A percentile compares a stretch with the other conserved stretches of the same genome.
Conservation (phyloP, 2,888 invertebrate species). For the Agrypnus murinus region DNA sequence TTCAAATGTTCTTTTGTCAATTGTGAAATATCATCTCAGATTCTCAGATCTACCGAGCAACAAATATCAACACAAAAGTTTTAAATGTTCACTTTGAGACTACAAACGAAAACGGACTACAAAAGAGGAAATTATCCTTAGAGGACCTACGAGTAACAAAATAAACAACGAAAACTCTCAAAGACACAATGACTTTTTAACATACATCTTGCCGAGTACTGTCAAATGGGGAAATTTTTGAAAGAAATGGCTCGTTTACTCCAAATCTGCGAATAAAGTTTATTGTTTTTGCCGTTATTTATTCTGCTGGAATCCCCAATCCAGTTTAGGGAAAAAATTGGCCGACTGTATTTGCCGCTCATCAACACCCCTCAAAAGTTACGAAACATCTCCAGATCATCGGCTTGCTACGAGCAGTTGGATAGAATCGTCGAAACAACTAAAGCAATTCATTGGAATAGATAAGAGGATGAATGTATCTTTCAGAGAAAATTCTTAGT, state of each 20-base stretch:
- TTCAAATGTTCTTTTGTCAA: too few species aligned
- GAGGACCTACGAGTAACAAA: not conserved
- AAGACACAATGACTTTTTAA: slow-evolving; percentile 17
- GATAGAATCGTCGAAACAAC: slow-evolving; percentile 4
- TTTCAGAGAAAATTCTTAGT: slow-evolving; percentile 25
- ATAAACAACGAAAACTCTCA: slow-evolving; percentile 16
- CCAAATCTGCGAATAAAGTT: slow-evolving; percentile 31
- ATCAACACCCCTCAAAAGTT: slow-evolving; percentile 14
- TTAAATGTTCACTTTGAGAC: too few species aligned
- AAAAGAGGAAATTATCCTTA: not conserved
- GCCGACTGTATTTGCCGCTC: not conserved
- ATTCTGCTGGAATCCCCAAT: not conserved
- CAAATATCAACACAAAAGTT: too few species aligned
- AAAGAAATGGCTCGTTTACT: slow-evolving; percentile 32
- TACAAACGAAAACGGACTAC: too few species aligned
- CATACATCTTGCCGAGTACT: too few species aligned
- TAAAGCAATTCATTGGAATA: not conserved
- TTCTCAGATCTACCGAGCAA: too few species aligned
- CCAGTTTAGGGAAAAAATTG: not conserved
- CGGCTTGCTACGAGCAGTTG: slow-evolving; percentile 2
- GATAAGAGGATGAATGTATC: slow-evolving; percentile 7
- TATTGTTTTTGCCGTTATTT: slow-evolving; percentile 29
- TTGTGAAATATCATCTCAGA: too few species aligned
- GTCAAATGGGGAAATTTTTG: slow-evolving; percentile 28
- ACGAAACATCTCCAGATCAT: slow-evolving; percentile 9